These are phyloP conservation scores for Serrognathus titanus DNA, from an alignment of 2,888 invertebrate genomes.

Conservation along the genomic window DNA sequence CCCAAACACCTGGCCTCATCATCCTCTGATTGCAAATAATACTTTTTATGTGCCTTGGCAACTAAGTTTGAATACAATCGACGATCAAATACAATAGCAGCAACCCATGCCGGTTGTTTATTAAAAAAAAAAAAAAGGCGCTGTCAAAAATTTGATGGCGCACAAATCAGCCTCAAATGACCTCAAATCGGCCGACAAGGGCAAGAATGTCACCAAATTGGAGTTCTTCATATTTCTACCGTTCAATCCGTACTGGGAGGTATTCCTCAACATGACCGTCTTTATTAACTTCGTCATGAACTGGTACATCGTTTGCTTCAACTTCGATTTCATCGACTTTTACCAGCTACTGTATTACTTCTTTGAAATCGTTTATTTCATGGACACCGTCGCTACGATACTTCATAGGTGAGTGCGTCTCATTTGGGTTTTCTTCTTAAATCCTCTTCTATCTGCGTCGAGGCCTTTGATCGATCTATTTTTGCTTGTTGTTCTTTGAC, in stretches of 20 bases:
- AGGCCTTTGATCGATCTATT: no score
- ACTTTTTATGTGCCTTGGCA: slow-evolving; percentile 12
- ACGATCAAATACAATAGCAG: no score
- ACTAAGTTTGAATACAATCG: slow-evolving; percentile 1
- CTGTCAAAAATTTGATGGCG: no score
- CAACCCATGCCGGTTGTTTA: no score
- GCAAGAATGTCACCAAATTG: slow-evolving; percentile 9
- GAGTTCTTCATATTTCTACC: slow-evolving; percentile 23
- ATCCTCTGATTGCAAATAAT: slow-evolving; percentile 28
- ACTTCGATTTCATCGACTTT: neutral
- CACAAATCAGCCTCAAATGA: neutral
- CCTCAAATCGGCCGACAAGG: neutral
- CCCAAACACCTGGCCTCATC: slow-evolving; percentile 29
- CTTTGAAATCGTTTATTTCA: slow-evolving; percentile 11
- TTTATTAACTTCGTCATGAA: slow-evolving; percentile 14
- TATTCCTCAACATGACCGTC: slow-evolving; percentile 9
- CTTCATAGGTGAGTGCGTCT: slow-evolving; percentile 16
- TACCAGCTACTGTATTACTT: slow-evolving; percentile 8
- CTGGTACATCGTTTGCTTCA: slow-evolving; percentile 14
- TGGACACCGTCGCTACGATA: slow-evolving; percentile 15
- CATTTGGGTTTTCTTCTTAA: neutral
- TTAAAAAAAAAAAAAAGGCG: no score
- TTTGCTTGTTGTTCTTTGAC: no score
- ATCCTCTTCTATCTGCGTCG: no score
- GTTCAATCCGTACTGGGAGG: slow-evolving; percentile 18